Conservation (phyloP, 2,113 vertebrate species). For the Lasiurus cinereus region DNA sequence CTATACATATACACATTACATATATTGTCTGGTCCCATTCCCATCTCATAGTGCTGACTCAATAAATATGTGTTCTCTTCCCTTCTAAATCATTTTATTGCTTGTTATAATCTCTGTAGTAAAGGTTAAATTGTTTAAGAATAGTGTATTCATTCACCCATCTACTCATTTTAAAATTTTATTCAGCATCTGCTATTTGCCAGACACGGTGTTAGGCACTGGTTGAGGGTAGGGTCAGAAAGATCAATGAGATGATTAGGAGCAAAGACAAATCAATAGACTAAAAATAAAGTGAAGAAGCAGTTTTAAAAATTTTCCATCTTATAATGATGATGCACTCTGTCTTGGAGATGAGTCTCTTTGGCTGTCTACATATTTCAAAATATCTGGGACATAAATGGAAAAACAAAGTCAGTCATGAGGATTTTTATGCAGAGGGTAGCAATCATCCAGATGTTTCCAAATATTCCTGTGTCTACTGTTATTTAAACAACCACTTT, state of each 20-base stretch:
- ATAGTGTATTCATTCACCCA: background rate
- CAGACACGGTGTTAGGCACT: background rate
- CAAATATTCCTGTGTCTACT: background rate
- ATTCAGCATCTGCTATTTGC: background rate
- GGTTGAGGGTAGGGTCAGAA: background rate
- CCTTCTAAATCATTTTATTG: slow-evolving; percentile 17
- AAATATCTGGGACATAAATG: slow-evolving; percentile 34
- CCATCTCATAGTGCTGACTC: background rate
- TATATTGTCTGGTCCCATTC: background rate
- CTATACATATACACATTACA: background rate
- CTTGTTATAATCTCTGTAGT: background rate
- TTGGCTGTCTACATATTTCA: slow-evolving; percentile 3
- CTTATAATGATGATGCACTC: background rate
- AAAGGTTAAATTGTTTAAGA: slow-evolving; percentile 10
- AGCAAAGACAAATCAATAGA: background rate
- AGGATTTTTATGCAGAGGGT: slow-evolving; percentile 17
- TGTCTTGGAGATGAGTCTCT: background rate
- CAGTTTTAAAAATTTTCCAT: background rate
- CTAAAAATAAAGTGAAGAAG: background rate
- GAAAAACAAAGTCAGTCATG: slow-evolving; percentile 12
- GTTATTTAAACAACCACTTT: slow-evolving; percentile 10
- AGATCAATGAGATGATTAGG: background rate
- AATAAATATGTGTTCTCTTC: background rate
- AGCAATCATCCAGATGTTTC: slow-evolving; percentile 18
- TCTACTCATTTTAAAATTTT: slow-evolving; percentile 15